A percentile compares a stretch with the other conserved stretches of the same genome.
Evolutionary conservation across 2,797 vertebrate species (phyloP).

Genomic region (Myotis findleyi): DNA sequence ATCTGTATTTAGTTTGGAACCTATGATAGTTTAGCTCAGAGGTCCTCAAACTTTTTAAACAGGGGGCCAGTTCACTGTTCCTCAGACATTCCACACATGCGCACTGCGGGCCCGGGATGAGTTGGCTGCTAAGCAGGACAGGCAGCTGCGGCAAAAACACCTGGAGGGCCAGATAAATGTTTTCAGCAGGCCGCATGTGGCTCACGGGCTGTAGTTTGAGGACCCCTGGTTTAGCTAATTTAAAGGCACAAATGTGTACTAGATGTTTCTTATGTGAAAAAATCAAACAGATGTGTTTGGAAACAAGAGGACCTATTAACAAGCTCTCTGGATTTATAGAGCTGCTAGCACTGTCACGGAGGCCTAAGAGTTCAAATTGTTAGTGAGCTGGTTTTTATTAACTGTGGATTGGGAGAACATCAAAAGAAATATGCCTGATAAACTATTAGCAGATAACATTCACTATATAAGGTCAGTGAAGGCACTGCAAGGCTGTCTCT

Average conservation of each 20-base stretch:
- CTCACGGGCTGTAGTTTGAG: no score
- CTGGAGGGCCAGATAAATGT: no score
- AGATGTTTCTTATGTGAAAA: constrained; percentile 63
- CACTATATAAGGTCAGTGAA: constrained; percentile 41
- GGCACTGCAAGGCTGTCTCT: background rate
- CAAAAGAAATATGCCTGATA: background rate
- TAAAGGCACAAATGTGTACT: constrained; percentile 21
- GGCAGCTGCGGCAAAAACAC: no score
- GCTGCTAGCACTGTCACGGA: background rate
- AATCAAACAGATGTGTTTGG: constrained; percentile 61
- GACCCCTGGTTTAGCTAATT: constrained; percentile 57
- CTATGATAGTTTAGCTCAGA: constrained; percentile 32
- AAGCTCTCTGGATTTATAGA: constrained; percentile 25
- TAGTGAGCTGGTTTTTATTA: constrained; percentile 22
- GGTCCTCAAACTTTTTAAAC: no score
- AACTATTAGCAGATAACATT: constrained; percentile 30
- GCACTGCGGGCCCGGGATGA: no score
- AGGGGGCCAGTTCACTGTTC: no score
- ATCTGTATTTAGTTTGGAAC: constrained; percentile 55
- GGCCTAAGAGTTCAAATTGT: constrained; percentile 26
- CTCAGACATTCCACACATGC: no score
- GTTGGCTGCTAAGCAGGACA: no score
- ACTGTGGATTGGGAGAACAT: background rate
- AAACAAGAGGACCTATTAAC: constrained; percentile 63
- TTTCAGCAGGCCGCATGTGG: no score